These are phyloP conservation scores for Pentalonia nigronervosa DNA, from an alignment of 1,140 invertebrate species.

Conservation along the genomic window DNA sequence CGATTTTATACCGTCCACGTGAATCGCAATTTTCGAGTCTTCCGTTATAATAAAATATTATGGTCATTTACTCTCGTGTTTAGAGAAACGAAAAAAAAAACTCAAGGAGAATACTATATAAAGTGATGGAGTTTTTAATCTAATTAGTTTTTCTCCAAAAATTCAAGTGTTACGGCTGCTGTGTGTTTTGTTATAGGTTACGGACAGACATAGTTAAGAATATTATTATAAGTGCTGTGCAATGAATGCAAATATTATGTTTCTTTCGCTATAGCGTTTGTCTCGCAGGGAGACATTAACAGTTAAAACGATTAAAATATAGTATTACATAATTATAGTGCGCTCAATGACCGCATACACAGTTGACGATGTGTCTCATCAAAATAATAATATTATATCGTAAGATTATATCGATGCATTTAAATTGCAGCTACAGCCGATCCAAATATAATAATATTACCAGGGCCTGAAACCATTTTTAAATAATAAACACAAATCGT, in stretches of 20 bases:
- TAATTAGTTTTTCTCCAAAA: neutral
- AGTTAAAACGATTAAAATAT: neutral
- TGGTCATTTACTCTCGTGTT: neutral
- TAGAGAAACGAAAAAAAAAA: neutral
- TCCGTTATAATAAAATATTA: neutral
- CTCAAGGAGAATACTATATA: neutral
- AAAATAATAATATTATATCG: neutral
- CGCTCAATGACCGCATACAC: neutral
- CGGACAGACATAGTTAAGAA: neutral
- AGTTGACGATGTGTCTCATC: neutral
- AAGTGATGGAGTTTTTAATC: neutral
- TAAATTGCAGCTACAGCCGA: neutral
- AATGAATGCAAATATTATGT: neutral
- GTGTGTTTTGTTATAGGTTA: neutral
- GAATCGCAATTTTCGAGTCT: neutral
- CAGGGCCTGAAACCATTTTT: neutral
- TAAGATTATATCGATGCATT: neutral
- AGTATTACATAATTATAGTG: neutral
- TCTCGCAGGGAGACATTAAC: neutral
- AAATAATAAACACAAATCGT: neutral
- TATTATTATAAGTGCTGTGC: neutral
- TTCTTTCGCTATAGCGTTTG: neutral
- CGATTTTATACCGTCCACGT: neutral
- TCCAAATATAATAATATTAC: neutral
- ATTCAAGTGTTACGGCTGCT: neutral